Evolutionary conservation across 2,888 invertebrate genomes (phyloP).

Genomic region (Alentia gelatinosa): DNA sequence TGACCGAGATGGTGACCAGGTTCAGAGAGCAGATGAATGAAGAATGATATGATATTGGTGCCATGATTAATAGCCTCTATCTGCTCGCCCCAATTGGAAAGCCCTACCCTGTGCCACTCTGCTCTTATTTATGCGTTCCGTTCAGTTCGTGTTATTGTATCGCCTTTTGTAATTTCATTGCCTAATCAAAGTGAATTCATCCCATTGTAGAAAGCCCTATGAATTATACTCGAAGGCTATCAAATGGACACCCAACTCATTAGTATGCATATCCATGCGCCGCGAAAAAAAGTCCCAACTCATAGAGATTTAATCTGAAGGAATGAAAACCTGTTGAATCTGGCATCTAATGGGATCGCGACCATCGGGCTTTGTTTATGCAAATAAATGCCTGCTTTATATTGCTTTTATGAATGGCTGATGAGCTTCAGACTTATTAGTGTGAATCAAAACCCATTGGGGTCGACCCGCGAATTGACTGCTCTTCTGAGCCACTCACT

Average conservation of each 20-base stretch:
- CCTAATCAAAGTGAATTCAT: background rate
- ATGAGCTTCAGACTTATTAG: background rate
- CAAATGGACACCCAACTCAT: background rate
- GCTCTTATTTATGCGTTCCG: background rate
- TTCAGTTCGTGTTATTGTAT: background rate
- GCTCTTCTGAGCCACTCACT: background rate
- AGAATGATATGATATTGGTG: background rate
- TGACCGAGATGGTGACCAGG: background rate
- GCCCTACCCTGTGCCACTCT: background rate
- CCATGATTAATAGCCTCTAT: background rate
- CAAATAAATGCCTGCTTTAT: conserved; percentile 1
- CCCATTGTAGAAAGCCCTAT: background rate
- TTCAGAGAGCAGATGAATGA: background rate
- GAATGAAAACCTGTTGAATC: conserved; percentile 2
- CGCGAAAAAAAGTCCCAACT: background rate
- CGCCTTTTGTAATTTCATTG: background rate
- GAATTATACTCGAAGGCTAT: background rate
- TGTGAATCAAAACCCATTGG: background rate
- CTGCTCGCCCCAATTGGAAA: background rate
- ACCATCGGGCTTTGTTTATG: background rate
- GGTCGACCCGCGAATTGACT: background rate
- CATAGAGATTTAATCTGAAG: background rate
- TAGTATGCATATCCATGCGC: background rate
- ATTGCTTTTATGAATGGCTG: background rate
- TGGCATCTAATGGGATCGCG: background rate